Percentiles rank a stretch among this genome's conserved stretches.
Conservation (phyloP, 1,140 invertebrate species). For the Carcinoscorpius rotundicauda region DNA sequence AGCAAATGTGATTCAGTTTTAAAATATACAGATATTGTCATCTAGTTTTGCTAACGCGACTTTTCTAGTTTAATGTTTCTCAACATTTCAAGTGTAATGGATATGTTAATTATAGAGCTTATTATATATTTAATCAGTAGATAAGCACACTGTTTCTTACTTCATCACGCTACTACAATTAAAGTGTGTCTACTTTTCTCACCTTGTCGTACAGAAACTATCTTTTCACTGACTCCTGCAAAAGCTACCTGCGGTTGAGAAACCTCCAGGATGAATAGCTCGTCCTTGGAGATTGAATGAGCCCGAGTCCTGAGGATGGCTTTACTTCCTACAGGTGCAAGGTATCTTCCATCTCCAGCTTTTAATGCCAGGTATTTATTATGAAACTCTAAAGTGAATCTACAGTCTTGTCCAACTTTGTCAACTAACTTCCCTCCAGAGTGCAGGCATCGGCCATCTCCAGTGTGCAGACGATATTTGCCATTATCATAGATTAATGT, state of each 20-base stretch:
- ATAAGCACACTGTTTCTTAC: too few relatives aligned
- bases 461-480: slow-evolving; percentile 92
- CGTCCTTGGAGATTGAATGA: slow-evolving; percentile 86
- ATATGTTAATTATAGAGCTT: too few relatives aligned
- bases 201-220: slow-evolving; percentile 96
- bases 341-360: slow-evolving; percentile 63
- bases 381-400: slow-evolving; percentile 92
- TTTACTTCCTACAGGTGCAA: slow-evolving; percentile 89
- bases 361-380: slow-evolving; percentile 68
- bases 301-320: slow-evolving; percentile 86
- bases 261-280: slow-evolving; percentile 91
- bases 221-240: slow-evolving; percentile 74
- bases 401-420: slow-evolving; percentile 47
- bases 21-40: too few relatives aligned
- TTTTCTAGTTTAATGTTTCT: too few relatives aligned
- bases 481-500: slow-evolving; percentile 87
- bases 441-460: slow-evolving; percentile 84
- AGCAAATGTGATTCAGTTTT: too few relatives aligned
- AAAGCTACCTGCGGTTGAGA: slow-evolving; percentile 63
- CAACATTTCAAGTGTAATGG: too few relatives aligned
- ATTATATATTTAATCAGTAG: too few relatives aligned
- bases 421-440: slow-evolving; percentile 38
- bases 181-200: slow-evolving; percentile 22
- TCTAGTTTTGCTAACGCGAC: too few relatives aligned
- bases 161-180: background rate